Percentiles rank a stretch among this genome's conserved stretches.
phyloP scores from a whole-genome alignment of 2,797 vertebrate species.

The Menidia menidia region DNA sequence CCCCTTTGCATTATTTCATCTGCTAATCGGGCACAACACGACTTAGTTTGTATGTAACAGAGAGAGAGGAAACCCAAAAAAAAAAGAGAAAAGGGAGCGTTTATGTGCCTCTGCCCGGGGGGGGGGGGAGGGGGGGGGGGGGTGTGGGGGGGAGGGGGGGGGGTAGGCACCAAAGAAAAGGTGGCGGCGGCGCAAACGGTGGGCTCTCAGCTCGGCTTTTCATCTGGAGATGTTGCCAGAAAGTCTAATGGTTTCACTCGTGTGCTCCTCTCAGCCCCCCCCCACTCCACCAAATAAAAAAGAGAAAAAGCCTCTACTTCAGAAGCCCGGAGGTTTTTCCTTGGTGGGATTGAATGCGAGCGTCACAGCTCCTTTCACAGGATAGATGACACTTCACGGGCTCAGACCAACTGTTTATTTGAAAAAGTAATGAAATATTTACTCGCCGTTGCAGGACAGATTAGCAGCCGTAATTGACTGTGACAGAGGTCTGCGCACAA shows the following conservation, averaged over 20 bases:
- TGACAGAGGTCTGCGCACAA: constrained; percentile 84
- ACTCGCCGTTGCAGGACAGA: constrained; percentile 98
- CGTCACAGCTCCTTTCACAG: constrained; percentile 75
- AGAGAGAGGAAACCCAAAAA: too few relatives aligned
- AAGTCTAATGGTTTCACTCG: constrained; percentile 72
- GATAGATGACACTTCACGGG: constrained; percentile 94
- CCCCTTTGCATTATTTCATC: constrained; percentile 86
- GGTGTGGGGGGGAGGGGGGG: constrained; percentile 14
- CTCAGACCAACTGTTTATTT: constrained; percentile 99
- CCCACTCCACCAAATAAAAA: too few relatives aligned
- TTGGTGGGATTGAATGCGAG: constrained; percentile 71
- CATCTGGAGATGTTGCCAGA: constrained; percentile 71
- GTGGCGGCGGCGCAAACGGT: constrained; percentile 65
- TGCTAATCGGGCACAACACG: constrained; percentile 83
- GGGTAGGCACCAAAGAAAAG: constrained; percentile 51
- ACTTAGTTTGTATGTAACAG: constrained; percentile 71
- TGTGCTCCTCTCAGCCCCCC: constrained; percentile 63
- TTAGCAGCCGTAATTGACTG: constrained; percentile 99
- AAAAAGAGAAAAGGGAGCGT: constrained; percentile 47
- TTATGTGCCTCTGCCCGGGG: constrained; percentile 21
- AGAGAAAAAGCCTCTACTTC: constrained; percentile 62
- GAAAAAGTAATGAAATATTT: constrained; percentile 99
- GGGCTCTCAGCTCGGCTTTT: constrained; percentile 63
- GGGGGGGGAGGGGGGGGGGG: constrained; percentile 3
- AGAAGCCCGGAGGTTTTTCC: constrained; percentile 59